These are phyloP conservation scores for Mastacembelus armatus DNA, from an alignment of 2,797 vertebrate genomes.

Conservation along the genomic window DNA sequence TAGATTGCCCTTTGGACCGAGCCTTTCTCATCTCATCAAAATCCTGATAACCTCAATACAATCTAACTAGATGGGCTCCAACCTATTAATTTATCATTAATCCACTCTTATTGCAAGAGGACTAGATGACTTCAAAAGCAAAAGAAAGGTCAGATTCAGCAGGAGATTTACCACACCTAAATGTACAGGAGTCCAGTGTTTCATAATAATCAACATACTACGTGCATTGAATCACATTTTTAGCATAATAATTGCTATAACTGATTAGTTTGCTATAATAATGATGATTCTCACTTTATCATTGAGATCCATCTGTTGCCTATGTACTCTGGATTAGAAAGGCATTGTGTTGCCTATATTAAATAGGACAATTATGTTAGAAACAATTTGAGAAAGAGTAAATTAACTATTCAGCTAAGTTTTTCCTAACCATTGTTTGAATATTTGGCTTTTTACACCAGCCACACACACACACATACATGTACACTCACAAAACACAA, in stretches of 20 bases:
- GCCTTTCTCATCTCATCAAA: too few relatives aligned
- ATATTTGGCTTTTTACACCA: conserved; percentile 8
- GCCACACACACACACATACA: background rate
- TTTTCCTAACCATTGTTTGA: conserved; percentile 28
- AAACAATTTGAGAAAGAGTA: conserved; percentile 35
- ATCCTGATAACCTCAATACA: background rate
- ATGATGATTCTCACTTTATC: conserved; percentile 22
- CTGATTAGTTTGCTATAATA: conserved; percentile 1
- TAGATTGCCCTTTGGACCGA: background rate
- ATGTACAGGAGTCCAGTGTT: background rate
- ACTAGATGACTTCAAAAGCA: background rate
- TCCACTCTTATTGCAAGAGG: background rate
- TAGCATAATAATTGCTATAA: too few relatives aligned
- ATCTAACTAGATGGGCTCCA: background rate
- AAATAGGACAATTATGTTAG: conserved; percentile 35
- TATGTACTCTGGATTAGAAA: conserved; percentile 2
- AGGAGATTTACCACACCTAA: too few relatives aligned
- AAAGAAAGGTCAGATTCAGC: background rate
- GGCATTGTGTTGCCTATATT: conserved; percentile 8
- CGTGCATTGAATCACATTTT: too few relatives aligned
- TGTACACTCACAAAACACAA: background rate
- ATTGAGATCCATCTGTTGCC: conserved; percentile 45
- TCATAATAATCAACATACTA: background rate
- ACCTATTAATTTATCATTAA: background rate
- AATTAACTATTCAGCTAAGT: too few relatives aligned